Conservation (phyloP, 2,797 vertebrate species). For the Myotis daubentonii region DNA sequence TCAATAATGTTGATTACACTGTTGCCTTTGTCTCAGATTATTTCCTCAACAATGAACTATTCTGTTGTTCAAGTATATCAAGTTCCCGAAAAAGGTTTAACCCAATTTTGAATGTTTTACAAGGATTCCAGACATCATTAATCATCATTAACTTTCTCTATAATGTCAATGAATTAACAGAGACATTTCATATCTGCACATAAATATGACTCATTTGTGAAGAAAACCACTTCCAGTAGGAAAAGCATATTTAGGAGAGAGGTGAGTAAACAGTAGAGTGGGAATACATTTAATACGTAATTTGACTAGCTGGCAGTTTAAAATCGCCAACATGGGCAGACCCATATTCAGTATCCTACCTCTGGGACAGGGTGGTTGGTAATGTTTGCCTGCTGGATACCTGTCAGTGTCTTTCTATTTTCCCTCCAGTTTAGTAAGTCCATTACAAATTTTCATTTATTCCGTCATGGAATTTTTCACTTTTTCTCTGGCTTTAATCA, state of each 20-base stretch:
- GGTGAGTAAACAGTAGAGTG: background rate
- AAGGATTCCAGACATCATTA: background rate
- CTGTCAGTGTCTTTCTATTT: background rate
- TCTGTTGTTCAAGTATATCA: background rate
- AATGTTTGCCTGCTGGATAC: background rate
- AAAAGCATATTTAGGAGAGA: background rate
- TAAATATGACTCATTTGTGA: background rate
- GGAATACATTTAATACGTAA: background rate
- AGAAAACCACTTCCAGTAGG: background rate
- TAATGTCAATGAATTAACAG: background rate
- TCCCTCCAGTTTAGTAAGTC: background rate
- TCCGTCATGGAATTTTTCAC: background rate
- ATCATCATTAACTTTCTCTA: background rate
- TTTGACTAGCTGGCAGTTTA: background rate
- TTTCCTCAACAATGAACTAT: background rate
- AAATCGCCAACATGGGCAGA: background rate
- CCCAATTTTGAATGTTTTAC: background rate
- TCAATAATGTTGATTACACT: background rate
- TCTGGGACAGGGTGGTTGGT: background rate
- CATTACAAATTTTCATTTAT: background rate
- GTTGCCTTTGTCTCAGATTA: background rate
- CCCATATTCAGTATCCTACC: background rate
- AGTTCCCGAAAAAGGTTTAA: background rate
- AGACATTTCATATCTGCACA: background rate
- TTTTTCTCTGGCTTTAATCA: background rate